phyloP scores from a whole-genome alignment of 2,797 vertebrate genomes.

The Chloroceryle amazona region DNA sequence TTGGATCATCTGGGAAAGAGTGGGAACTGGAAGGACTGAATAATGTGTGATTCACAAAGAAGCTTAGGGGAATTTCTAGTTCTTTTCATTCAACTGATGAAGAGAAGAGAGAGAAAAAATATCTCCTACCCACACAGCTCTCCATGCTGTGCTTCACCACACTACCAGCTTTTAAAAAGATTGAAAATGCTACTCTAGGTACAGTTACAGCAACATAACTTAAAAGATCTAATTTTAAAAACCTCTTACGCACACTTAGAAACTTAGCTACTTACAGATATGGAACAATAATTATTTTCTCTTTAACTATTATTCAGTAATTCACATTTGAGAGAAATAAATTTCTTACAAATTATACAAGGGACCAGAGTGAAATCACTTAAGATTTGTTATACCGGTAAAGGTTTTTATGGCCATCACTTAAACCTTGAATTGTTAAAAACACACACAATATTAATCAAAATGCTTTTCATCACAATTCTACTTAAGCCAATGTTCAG shows the following conservation, averaged over 20 bases:
- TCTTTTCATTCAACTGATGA: background rate
- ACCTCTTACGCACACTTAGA: background rate
- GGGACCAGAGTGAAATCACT: background rate
- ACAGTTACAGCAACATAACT: background rate
- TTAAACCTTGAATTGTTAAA: background rate
- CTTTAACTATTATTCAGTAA: background rate
- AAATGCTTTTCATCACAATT: background rate
- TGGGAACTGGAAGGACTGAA: rapidly evolving
- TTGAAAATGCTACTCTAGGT: background rate
- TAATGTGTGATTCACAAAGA: rapidly evolving
- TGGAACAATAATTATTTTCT: background rate
- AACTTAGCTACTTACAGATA: background rate
- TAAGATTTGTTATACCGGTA: background rate
- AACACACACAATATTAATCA: background rate
- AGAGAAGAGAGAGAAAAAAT: background rate
- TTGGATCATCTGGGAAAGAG: background rate
- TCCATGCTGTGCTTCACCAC: background rate
- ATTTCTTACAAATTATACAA: background rate
- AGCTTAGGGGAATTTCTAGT: background rate
- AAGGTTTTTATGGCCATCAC: background rate
- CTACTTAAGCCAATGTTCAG: background rate
- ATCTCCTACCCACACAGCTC: rapidly evolving
- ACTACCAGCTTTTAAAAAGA: background rate
- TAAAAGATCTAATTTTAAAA: background rate
- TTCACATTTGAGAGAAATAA: background rate